These are phyloP conservation scores for Sphaeramia orbicularis DNA, from an alignment of 2,797 vertebrate species.

Conservation along the genomic window DNA sequence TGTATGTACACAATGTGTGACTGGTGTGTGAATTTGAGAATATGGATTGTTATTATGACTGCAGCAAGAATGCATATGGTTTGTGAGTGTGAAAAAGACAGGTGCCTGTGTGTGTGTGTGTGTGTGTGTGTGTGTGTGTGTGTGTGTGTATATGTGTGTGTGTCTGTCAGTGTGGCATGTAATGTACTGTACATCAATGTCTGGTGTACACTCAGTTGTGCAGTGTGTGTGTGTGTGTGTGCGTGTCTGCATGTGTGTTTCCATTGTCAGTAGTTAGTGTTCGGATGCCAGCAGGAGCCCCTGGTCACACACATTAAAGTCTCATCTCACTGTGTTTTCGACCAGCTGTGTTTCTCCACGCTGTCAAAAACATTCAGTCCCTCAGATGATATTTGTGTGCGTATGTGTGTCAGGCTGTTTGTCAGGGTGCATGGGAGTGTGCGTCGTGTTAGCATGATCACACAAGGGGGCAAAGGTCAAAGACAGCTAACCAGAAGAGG, in stretches of 20 bases:
- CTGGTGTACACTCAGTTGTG: conserved; percentile 33
- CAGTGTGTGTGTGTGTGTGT: no score
- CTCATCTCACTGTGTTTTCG: conserved; percentile 76
- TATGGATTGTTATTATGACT: conserved; percentile 3
- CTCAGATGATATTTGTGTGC: conserved; percentile 48
- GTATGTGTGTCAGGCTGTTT: conserved; percentile 49
- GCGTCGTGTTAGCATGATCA: conserved; percentile 64
- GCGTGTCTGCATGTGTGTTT: conserved; percentile 25
- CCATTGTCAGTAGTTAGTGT: conserved; percentile 58
- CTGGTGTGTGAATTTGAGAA: conserved; percentile 39
- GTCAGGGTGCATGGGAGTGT: conserved; percentile 57
- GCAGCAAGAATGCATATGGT: neutral
- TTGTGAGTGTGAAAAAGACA: no score
- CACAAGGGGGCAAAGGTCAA: conserved; percentile 73
- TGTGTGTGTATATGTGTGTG: conserved; percentile 19
- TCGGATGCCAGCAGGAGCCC: conserved; percentile 68
- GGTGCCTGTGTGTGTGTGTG: conserved; percentile 9
- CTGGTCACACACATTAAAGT: conserved; percentile 78
- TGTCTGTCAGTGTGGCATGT: conserved; percentile 42
- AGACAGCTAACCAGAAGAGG: conserved; percentile 65
- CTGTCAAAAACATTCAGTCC: conserved; percentile 71
- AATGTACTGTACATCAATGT: conserved; percentile 38
- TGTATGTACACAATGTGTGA: conserved; percentile 24
- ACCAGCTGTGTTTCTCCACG: conserved; percentile 77
- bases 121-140: neutral